Evolutionary conservation across 1,140 invertebrate genomes (phyloP).

Genomic region (Subanguina moxae): DNA sequence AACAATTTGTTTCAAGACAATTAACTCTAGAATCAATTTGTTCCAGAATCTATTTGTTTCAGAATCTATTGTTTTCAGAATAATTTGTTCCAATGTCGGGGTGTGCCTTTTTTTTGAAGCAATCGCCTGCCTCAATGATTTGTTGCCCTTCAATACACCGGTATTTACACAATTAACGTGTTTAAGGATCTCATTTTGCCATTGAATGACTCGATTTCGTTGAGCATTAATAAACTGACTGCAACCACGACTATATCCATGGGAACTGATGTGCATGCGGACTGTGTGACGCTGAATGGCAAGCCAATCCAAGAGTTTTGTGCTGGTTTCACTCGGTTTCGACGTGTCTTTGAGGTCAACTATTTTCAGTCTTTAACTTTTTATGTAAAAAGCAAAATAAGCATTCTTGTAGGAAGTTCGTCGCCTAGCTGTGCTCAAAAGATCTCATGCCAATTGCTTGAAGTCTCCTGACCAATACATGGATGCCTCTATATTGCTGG

Average conservation of each 20-base stretch:
- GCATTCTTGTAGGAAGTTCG: constrained; percentile 19
- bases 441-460: neutral
- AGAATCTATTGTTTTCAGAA: too few species aligned
- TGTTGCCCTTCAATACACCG: too few species aligned
- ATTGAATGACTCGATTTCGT: constrained; percentile 92
- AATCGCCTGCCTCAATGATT: too few species aligned
- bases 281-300: constrained; percentile 54
- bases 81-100: too few species aligned
- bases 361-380: constrained; percentile 10
- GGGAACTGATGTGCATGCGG: constrained; percentile 11
- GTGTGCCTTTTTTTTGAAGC: too few species aligned
- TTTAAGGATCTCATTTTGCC: constrained; percentile 75
- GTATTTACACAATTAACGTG: neutral
- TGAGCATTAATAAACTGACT: constrained; percentile 76
- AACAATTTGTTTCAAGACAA: too few species aligned
- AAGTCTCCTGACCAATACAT: too few species aligned
- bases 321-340: constrained; percentile 32
- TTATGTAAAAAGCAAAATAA: neutral
- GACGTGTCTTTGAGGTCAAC: constrained; percentile 34
- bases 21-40: too few species aligned
- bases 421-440: neutral
- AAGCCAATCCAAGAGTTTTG: constrained; percentile 8
- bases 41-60: too few species aligned
- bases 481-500: too few species aligned
- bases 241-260: constrained; percentile 62